Base-by-base conservation (phyloP, 2,797 vertebrate genomes). In the Pseudochirops cupreus region DNA sequence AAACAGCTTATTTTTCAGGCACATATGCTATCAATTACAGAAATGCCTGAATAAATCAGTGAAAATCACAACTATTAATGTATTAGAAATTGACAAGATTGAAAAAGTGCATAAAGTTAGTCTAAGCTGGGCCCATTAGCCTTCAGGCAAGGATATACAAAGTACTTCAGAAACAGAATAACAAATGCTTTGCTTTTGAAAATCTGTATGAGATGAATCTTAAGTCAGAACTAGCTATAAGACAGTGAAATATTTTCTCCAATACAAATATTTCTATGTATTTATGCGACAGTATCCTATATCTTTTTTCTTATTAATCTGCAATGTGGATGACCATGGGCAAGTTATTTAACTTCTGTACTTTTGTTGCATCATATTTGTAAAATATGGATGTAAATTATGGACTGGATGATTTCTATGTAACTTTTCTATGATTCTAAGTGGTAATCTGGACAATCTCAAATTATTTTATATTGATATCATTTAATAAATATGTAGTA, bases 41-140 rank as follows among this genome's bases (percentile, higher is more conserved):
- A 97, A 94, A 39, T 92, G 55, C 91, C 55, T 92, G 56, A 93
- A 87, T 58, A 97, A 97, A 92, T 93, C 94, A 97, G 53, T 95
- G 93, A 95, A 95, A 97, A 95, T 91, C 50, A 95, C 94, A 54
- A 56, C 89, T 90, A 94, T 94, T 91, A 94, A 21, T 93, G 14
- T 54, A 93, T 31, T 67, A 92, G 93, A 95, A 92, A 95, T 0
- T 21, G 92, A 57, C 91, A 95, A 9, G 52, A 59, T 90, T 93
- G 82, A 55, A 93, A 74, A 94, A 93, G 91, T 39, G 7, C 74
- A 94, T 56, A 50, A 96, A 87, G 55, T 29, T 93, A 82, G 96
- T 96, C 14, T 39, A 96, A 53, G 55, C 10, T 62, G 39, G 74
- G 93, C 57, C 52, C 57, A 95, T 91, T 28, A n/a, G 53, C 90